Evolutionary conservation across 2,113 vertebrate species (phyloP).

Genomic region (Synchiropus splendidus): DNA sequence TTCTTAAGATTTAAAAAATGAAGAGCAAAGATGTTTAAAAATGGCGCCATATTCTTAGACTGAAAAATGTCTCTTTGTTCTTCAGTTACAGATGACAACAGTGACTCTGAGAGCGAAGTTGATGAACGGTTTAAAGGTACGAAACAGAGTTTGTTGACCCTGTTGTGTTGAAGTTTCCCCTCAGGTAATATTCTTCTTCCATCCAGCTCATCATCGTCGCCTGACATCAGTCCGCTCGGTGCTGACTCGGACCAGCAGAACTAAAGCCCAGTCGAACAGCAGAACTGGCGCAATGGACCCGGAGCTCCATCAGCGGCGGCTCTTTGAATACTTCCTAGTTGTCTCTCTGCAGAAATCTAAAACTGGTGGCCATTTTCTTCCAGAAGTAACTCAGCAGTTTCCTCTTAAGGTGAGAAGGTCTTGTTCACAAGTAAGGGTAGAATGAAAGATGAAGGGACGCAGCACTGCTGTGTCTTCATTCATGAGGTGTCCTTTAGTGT

Average conservation of each 20-base stretch:
- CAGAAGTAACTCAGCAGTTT: slow-evolving; percentile 85
- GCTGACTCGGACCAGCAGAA: slow-evolving; percentile 66
- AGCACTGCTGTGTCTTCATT: too few species aligned
- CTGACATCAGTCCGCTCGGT: slow-evolving; percentile 77
- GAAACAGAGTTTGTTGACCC: neutral
- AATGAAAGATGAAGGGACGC: too few species aligned
- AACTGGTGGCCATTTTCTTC: slow-evolving; percentile 69
- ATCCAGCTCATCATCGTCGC: slow-evolving; percentile 75
- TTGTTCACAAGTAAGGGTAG: too few species aligned
- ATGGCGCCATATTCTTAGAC: too few species aligned
- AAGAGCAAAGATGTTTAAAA: too few species aligned
- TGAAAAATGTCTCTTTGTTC: too few species aligned
- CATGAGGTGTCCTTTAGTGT: too few species aligned
- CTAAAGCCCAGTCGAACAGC: slow-evolving; percentile 25
- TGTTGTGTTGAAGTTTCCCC: neutral
- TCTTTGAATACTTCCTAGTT: slow-evolving; percentile 85
- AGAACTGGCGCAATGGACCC: slow-evolving; percentile 47
- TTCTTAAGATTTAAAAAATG: neutral
- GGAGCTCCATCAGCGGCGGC: slow-evolving; percentile 74
- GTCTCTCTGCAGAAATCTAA: slow-evolving; percentile 82
- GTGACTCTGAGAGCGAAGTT: slow-evolving; percentile 83
- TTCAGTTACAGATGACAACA: slow-evolving; percentile 83
- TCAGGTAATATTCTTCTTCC: neutral
- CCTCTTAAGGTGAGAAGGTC: slow-evolving; percentile 73
- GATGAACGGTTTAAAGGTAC: slow-evolving; percentile 83